Percentiles rank a stretch among this genome's conserved stretches.
Evolutionary conservation across 2,113 vertebrate species (phyloP).

Genomic region (Pan paniscus): DNA sequence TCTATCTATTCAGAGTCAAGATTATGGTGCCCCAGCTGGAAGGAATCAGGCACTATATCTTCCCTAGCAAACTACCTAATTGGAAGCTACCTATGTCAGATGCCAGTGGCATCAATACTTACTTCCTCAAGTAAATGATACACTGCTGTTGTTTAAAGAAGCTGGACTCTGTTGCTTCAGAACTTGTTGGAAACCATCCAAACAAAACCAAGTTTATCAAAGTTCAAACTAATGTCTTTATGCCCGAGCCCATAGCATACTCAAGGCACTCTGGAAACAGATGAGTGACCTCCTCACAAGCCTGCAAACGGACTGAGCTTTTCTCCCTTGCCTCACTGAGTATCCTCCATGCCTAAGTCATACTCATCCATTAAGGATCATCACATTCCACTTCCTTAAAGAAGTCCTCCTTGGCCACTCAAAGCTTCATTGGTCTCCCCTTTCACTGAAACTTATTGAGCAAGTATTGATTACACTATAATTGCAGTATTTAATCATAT

Average conservation of each 20-base stretch:
- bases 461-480: constrained; percentile 14
- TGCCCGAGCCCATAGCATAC: accelerated
- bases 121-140: not conserved
- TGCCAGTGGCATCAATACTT: accelerated
- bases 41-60: not conserved
- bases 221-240: not conserved
- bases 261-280: not conserved
- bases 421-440: not conserved
- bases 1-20: not conserved
- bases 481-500: constrained; percentile 51
- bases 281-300: not conserved
- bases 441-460: constrained; percentile 17
- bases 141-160: not conserved
- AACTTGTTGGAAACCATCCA: not conserved
- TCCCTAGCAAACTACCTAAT: not conserved
- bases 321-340: not conserved
- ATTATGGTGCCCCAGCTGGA: accelerated
- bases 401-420: constrained; percentile 19
- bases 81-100: not conserved
- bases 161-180: not conserved
- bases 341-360: not conserved
- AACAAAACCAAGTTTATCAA: not conserved
- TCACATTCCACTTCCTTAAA: constrained; percentile 45
- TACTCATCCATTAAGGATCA: not conserved
- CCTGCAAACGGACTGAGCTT: not conserved